Evolutionary conservation across 2,113 vertebrate species (phyloP).

Genomic region (Gallinago undulata): DNA sequence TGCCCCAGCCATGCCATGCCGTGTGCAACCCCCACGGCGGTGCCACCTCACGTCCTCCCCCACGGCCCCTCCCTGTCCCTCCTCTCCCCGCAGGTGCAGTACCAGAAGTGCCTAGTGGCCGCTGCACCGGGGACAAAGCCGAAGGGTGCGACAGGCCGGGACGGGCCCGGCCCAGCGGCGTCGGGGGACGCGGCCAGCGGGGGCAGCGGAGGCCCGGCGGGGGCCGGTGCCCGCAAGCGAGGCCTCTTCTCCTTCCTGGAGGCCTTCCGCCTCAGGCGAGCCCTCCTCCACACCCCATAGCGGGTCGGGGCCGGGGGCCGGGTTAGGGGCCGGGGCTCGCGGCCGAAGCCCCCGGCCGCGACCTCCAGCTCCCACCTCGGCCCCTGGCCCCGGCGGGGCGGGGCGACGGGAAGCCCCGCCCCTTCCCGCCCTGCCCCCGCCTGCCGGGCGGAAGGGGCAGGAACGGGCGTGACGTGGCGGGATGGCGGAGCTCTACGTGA

Average conservation of each 20-base stretch:
- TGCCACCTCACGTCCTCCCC: neutral
- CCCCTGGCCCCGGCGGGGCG: neutral
- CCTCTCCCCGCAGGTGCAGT: slow-evolving; percentile 83
- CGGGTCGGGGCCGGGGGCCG: neutral
- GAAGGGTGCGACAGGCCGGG: slow-evolving; percentile 70
- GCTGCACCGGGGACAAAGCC: slow-evolving; percentile 82
- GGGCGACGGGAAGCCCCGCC: neutral
- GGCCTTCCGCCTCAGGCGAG: slow-evolving; percentile 84
- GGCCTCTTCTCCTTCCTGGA: slow-evolving; percentile 89
- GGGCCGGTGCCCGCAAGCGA: slow-evolving; percentile 72
- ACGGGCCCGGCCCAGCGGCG: slow-evolving; percentile 39
- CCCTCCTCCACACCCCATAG: slow-evolving; percentile 76
- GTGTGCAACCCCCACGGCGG: too few relatives aligned
- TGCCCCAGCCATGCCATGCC: neutral
- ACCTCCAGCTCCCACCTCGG: neutral
- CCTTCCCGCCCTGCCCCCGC: neutral
- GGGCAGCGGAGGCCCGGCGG: slow-evolving; percentile 67
- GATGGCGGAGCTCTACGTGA: slow-evolving; percentile 77
- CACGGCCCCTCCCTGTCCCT: neutral
- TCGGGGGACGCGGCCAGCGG: slow-evolving; percentile 76
- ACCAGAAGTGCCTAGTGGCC: slow-evolving; percentile 93
- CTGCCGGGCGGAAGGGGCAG: neutral
- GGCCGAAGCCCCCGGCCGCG: neutral
- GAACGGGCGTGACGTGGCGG: neutral
- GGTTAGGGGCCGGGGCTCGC: too few relatives aligned